These are phyloP conservation scores for Rhinoraja longicauda DNA, from an alignment of 2,797 vertebrate genomes.

Conservation along the genomic window DNA sequence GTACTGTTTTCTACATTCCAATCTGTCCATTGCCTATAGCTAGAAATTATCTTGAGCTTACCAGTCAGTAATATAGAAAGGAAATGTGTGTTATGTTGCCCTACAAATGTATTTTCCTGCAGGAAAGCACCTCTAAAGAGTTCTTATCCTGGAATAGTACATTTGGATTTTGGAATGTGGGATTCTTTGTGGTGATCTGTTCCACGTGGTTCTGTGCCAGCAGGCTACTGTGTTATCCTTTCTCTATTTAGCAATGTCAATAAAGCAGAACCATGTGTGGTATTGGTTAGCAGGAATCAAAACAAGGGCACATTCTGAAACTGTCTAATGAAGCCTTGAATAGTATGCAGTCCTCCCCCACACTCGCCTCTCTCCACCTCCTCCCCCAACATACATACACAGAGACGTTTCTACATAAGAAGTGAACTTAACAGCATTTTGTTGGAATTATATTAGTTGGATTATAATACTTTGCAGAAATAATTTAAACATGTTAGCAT, in stretches of 20 bases:
- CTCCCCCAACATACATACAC: not conserved
- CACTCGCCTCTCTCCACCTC: no score
- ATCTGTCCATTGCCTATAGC: not conserved
- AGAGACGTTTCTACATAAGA: not conserved
- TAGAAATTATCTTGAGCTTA: not conserved
- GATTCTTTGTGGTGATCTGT: not conserved
- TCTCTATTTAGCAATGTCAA: not conserved
- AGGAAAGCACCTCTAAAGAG: not conserved
- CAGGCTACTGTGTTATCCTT: not conserved
- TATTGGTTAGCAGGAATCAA: not conserved
- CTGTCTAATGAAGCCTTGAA: not conserved
- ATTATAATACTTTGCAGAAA: not conserved
- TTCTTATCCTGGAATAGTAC: not conserved
- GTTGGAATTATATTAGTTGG: not conserved
- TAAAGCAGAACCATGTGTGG: not conserved
- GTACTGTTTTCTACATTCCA: not conserved
- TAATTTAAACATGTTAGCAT: not conserved
- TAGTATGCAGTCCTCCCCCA: not conserved
- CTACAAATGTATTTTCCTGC: not conserved
- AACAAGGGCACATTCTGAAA: not conserved
- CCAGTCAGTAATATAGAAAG: not conserved
- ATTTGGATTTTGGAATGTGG: not conserved
- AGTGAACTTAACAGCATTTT: not conserved
- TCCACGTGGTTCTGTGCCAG: not conserved
- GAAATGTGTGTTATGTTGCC: not conserved